These are phyloP conservation scores for Hecatera dysodea DNA, from an alignment of 2,888 invertebrate genomes.

Conservation along the genomic window DNA sequence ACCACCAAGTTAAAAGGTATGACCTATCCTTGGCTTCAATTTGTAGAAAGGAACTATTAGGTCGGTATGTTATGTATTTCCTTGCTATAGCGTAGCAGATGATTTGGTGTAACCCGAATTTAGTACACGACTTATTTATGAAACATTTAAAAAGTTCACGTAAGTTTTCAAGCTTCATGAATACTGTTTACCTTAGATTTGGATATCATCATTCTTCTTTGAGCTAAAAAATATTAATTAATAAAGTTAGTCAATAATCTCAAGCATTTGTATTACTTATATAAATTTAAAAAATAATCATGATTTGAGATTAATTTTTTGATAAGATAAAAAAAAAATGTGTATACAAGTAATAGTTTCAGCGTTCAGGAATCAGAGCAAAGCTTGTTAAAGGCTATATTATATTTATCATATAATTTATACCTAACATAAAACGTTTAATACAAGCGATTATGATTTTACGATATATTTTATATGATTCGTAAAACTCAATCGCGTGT, in stretches of 20 bases:
- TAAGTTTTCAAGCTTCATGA: background rate
- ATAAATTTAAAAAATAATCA: background rate
- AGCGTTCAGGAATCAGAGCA: constrained; percentile 38
- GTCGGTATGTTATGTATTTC: constrained; percentile 37
- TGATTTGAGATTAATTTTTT: constrained; percentile 8
- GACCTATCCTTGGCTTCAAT: constrained; percentile 65
- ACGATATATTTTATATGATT: constrained; percentile 43
- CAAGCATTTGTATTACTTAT: background rate
- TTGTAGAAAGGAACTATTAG: constrained; percentile 58
- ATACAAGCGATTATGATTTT: constrained; percentile 17
- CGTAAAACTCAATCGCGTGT: constrained; percentile 63
- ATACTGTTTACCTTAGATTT: background rate
- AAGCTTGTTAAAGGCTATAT: background rate
- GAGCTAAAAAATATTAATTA: background rate
- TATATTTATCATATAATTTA: background rate
- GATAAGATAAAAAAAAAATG: background rate
- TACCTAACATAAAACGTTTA: background rate
- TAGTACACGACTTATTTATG: background rate
- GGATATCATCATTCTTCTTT: too few species aligned
- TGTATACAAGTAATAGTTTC: background rate
- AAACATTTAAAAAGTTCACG: background rate
- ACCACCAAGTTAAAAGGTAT: constrained; percentile 55
- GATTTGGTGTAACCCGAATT: constrained; percentile 22
- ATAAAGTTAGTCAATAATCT: too few species aligned
- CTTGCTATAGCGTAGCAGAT: constrained; percentile 48